Evolutionary conservation across 2,113 vertebrate genomes (phyloP).

Genomic region (Melanerpes formicivorus): DNA sequence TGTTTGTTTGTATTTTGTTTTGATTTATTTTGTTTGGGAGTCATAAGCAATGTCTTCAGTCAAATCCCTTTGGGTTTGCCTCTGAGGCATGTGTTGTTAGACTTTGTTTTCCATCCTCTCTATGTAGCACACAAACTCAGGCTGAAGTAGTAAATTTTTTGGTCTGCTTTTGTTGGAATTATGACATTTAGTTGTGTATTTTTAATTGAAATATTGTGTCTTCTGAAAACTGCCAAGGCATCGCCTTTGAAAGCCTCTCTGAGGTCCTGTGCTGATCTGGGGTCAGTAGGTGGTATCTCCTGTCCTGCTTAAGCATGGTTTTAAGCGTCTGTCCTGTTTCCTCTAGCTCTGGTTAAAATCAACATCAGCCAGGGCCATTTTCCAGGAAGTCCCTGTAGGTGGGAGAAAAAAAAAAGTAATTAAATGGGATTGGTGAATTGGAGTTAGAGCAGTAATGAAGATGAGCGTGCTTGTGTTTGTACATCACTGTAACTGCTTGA

Average conservation of each 20-base stretch:
- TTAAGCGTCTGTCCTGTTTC: neutral
- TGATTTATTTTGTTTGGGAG: neutral
- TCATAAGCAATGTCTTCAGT: slow-evolving; percentile 1
- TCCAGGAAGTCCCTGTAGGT: neutral
- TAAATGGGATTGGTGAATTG: neutral
- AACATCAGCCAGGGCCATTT: neutral
- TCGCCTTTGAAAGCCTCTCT: neutral
- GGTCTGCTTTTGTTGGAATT: neutral
- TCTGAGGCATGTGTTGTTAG: neutral
- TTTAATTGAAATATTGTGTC: neutral
- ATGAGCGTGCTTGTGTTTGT: neutral
- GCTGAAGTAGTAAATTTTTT: neutral
- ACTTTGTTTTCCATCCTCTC: neutral
- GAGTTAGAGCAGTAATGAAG: neutral
- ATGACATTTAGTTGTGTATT: neutral
- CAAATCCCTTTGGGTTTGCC: neutral
- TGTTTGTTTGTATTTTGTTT: no score
- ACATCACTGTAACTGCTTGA: neutral
- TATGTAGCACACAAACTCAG: neutral
- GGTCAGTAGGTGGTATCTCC: neutral
- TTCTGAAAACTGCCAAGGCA: neutral
- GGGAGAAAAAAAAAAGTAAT: no score
- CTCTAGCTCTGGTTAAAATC: neutral
- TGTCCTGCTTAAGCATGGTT: neutral
- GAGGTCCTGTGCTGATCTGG: neutral